These are phyloP conservation scores for Naso thynnoides DNA, from an alignment of 2,797 vertebrate genomes.

Conservation along the genomic window DNA sequence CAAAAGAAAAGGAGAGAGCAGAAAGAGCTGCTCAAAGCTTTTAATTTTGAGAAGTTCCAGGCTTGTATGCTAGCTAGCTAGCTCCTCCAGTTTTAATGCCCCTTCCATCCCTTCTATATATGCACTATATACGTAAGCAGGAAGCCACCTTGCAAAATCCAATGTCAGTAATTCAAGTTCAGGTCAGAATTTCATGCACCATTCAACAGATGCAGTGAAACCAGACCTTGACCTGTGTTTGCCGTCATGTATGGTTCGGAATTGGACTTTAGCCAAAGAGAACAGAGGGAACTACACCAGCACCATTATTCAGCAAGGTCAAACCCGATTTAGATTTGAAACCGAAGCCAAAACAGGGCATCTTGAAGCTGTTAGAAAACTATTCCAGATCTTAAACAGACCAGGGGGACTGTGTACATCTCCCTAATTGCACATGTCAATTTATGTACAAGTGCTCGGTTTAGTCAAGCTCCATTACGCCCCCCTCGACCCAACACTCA, in stretches of 20 bases:
- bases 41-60: constrained; percentile 67
- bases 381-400: constrained; percentile 83
- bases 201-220: constrained; percentile 57
- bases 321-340: constrained; percentile 76
- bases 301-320: constrained; percentile 80
- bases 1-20: constrained; percentile 26
- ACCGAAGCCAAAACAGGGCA: constrained; percentile 80
- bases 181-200: constrained; percentile 56
- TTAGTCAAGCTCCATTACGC: constrained; percentile 77
- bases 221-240: constrained; percentile 45
- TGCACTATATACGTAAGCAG: constrained; percentile 76
- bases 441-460: constrained; percentile 80
- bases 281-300: constrained; percentile 71
- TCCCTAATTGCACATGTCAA: constrained; percentile 83
- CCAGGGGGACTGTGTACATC: constrained; percentile 80
- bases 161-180: constrained; percentile 47
- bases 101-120: constrained; percentile 54
- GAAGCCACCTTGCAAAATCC: constrained; percentile 70
- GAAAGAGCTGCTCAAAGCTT: constrained; percentile 31
- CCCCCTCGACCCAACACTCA: constrained; percentile 25
- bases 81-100: constrained; percentile 65
- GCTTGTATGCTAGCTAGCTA: constrained; percentile 47
- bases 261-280: constrained; percentile 66
- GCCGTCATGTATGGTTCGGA: constrained; percentile 47
- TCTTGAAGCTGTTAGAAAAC: constrained; percentile 85